Conservation (phyloP, 2,888 invertebrate genomes). For the Gonocerus acuteangulatus region DNA sequence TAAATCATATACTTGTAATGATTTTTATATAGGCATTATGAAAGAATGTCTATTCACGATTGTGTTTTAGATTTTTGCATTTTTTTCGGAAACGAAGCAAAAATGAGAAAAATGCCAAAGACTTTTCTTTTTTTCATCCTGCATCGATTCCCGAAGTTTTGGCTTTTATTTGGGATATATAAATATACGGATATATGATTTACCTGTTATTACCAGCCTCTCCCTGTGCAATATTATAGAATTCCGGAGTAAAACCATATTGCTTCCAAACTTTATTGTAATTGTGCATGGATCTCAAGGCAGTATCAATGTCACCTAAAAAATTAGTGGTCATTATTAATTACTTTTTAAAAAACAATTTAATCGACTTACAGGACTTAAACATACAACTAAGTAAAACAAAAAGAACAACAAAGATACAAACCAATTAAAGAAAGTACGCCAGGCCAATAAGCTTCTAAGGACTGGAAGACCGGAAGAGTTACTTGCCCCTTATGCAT, state of each 20-base stretch:
- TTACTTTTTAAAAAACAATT: neutral
- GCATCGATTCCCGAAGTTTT: too few species aligned
- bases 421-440: conserved; percentile 71
- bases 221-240: conserved; percentile 87
- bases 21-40: too few species aligned
- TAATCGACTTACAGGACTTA: neutral
- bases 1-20: too few species aligned
- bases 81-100: too few species aligned
- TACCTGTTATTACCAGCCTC: conserved; percentile 70
- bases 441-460: conserved; percentile 99
- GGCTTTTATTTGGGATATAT: too few species aligned
- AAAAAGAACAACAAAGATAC: neutral
- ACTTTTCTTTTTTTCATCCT: too few species aligned
- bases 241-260: conserved; percentile 96
- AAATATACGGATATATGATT: too few species aligned
- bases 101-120: too few species aligned
- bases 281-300: conserved; percentile 87
- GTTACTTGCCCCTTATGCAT: conserved; percentile 95
- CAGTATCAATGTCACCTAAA: conserved; percentile 77
- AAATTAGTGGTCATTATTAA: conserved; percentile 21
- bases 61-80: too few species aligned
- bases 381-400: neutral
- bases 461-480: conserved; percentile 93
- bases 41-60: too few species aligned
- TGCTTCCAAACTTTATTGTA: conserved; percentile 96